Conservation (phyloP, 2,888 invertebrate genomes). For the Auanema freiburgensis region DNA sequence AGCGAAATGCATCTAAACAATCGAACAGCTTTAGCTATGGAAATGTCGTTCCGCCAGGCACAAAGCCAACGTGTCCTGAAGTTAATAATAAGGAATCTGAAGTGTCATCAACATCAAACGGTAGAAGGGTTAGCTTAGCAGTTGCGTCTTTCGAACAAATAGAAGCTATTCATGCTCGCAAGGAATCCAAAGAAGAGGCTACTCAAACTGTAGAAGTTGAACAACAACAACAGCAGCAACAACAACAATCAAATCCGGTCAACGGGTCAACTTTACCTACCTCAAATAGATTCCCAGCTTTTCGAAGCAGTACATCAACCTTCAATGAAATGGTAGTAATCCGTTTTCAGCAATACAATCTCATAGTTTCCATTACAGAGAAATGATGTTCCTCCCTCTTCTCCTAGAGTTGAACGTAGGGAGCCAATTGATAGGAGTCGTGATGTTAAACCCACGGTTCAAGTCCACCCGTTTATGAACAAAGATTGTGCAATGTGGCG, state of each 20-base stretch:
- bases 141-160: too few species aligned
- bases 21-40: not conserved
- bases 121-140: too few species aligned
- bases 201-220: slow-evolving; percentile 28
- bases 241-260: too few species aligned
- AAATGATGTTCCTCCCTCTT: not conserved
- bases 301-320: slow-evolving; percentile 22
- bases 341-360: not conserved
- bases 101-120: too few species aligned
- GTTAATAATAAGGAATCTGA: too few species aligned
- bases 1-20: slow-evolving; percentile 12
- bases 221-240: not conserved
- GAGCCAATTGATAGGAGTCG: slow-evolving; percentile 3
- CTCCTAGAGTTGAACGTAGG: not conserved
- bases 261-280: too few species aligned
- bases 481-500: too few species aligned
- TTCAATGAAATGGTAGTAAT: slow-evolving; percentile 14
- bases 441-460: slow-evolving; percentile 22
- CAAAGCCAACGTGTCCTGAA: not conserved
- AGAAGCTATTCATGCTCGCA: slow-evolving; percentile 18
- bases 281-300: slow-evolving; percentile 28
- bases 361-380: not conserved
- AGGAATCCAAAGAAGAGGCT: slow-evolving; percentile 41
- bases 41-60: not conserved
- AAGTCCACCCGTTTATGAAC: slow-evolving; percentile 22